Evolutionary conservation across 1,140 invertebrate genomes (phyloP).

Genomic region (Pollicipes pollicipes): DNA sequence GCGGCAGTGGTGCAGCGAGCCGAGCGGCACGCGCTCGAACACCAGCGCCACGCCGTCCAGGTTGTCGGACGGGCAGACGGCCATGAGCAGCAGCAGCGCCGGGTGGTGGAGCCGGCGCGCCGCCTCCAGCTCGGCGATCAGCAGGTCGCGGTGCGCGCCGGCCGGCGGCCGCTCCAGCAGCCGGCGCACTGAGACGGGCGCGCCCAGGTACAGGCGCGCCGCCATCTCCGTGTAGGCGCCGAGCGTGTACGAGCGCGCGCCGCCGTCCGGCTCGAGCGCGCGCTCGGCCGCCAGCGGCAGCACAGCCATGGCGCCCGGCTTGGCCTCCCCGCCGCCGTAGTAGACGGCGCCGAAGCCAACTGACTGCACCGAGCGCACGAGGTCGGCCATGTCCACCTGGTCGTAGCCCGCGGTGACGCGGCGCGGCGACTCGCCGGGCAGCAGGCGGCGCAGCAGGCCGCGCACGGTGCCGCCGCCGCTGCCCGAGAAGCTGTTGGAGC

Average conservation of each 20-base stretch:
- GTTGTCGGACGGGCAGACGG: slow-evolving; percentile 26
- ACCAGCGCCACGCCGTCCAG: slow-evolving; percentile 27
- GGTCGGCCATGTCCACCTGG: not conserved
- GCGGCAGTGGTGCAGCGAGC: slow-evolving; percentile 27
- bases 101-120: slow-evolving; percentile 26
- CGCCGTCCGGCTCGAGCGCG: not conserved
- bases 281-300: not conserved
- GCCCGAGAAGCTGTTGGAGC: not conserved
- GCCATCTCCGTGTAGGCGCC: slow-evolving; percentile 6
- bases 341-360: too few relatives aligned
- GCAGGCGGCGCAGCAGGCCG: not conserved
- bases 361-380: not conserved
- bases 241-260: not conserved
- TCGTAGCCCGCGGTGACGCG: not conserved
- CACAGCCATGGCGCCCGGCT: not conserved
- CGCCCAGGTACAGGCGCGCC: not conserved
- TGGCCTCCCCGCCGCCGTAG: too few relatives aligned
- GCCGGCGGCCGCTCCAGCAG: slow-evolving; percentile 15
- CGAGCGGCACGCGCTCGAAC: slow-evolving; percentile 27
- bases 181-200: not conserved
- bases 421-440: not conserved
- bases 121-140: slow-evolving; percentile 27
- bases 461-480: not conserved
- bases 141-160: slow-evolving; percentile 24
- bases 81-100: slow-evolving; percentile 28